Evolutionary conservation across 2,113 vertebrate species (phyloP).

Genomic region (Salvelinus alpinus): DNA sequence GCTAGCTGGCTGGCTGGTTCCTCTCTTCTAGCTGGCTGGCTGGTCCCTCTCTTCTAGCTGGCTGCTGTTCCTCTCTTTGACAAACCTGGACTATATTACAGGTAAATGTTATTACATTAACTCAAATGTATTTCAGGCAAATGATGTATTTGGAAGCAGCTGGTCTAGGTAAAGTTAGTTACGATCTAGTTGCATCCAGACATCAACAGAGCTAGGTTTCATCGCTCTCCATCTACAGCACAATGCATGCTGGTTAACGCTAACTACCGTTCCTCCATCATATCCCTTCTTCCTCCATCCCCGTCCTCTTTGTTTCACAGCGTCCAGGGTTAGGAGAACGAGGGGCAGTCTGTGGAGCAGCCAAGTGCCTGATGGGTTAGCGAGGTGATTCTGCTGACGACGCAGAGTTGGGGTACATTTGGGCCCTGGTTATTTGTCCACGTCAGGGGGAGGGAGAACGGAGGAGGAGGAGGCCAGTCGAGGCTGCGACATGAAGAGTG

Average conservation of each 20-base stretch:
- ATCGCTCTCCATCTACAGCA: neutral
- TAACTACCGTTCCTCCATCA: neutral
- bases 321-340: neutral
- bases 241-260: neutral
- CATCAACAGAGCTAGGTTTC: neutral
- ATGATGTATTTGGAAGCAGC: too few species aligned
- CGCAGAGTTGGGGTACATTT: constrained; percentile 23
- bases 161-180: too few species aligned
- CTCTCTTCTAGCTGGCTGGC: too few species aligned
- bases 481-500: constrained; percentile 14
- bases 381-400: constrained; percentile 26
- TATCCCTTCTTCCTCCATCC: neutral
- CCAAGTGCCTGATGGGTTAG: neutral
- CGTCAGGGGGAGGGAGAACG: constrained; percentile 18
- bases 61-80: too few species aligned
- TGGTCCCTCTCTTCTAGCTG: too few species aligned
- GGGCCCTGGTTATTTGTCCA: constrained; percentile 30
- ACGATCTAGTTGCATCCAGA: too few species aligned
- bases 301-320: neutral
- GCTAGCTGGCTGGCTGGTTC: too few species aligned
- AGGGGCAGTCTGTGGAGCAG: neutral
- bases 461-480: neutral
- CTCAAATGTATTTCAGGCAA: too few species aligned
- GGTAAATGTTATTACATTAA: too few species aligned
- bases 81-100: too few species aligned